Percentiles rank a stretch among this genome's conserved stretches.
These are phyloP conservation scores for Carposina sasakii DNA, from an alignment of 1,140 invertebrate species.

Conservation along the genomic window DNA sequence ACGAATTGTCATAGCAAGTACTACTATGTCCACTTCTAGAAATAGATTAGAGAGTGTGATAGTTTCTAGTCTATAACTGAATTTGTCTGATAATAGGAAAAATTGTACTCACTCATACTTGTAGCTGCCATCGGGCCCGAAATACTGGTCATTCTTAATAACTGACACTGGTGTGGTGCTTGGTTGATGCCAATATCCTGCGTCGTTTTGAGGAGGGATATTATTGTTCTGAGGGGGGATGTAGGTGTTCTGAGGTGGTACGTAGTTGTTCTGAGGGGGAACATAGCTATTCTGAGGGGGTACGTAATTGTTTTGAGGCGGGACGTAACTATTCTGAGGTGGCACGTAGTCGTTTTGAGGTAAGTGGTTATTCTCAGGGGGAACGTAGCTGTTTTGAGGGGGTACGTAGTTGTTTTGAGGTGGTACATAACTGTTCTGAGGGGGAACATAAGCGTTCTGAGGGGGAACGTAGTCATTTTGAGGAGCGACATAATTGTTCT, in stretches of 20 bases:
- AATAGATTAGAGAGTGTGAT: neutral
- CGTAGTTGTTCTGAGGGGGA: slow-evolving; percentile 24
- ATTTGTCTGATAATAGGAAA: slow-evolving; percentile 5
- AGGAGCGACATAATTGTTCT: slow-evolving; percentile 14
- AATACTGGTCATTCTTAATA: slow-evolving; percentile 71
- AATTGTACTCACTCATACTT: slow-evolving; percentile 72
- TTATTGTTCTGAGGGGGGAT: slow-evolving; percentile 27
- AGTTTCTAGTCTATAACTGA: neutral
- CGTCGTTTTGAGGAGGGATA: slow-evolving; percentile 14
- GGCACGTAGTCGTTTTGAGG: slow-evolving; percentile 27
- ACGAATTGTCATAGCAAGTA: too few relatives aligned
- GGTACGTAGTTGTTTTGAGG: slow-evolving; percentile 20
- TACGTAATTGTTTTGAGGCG: slow-evolving; percentile 33
- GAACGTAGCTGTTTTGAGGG: slow-evolving; percentile 12
- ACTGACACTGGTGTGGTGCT: slow-evolving; percentile 64
- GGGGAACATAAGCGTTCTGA: slow-evolving; percentile 16
- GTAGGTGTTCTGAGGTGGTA: slow-evolving; percentile 30
- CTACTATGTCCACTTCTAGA: too few relatives aligned
- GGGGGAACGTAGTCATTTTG: slow-evolving; percentile 26
- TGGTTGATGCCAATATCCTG: neutral
- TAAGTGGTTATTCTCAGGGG: slow-evolving; percentile 4
- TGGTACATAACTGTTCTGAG: slow-evolving; percentile 21
- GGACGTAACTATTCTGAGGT: slow-evolving; percentile 25
- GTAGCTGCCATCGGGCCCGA: slow-evolving; percentile 73
- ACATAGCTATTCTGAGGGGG: slow-evolving; percentile 29